phyloP scores from a whole-genome alignment of 2,888 invertebrate genomes.

The Sisyra terminalis region DNA sequence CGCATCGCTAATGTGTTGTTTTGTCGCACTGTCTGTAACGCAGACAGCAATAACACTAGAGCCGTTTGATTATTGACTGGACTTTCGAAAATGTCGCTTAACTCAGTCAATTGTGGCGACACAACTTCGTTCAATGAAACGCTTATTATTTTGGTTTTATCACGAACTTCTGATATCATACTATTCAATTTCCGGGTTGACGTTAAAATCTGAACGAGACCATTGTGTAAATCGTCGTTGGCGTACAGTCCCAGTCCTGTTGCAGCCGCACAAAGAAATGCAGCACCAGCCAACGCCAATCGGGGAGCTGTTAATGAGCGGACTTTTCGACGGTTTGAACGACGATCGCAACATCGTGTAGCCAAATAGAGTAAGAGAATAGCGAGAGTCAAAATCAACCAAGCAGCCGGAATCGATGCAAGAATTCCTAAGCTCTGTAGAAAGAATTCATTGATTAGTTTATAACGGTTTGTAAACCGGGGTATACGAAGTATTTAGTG shows the following conservation, averaged over 20 bases:
- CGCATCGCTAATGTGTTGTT: slow-evolving; percentile 61
- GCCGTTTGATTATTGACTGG: slow-evolving; percentile 65
- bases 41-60: slow-evolving; percentile 49
- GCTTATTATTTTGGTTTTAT: slow-evolving; percentile 31
- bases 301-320: slow-evolving; percentile 77
- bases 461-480: too few relatives aligned
- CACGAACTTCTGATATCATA: slow-evolving; percentile 61
- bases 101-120: slow-evolving; percentile 49
- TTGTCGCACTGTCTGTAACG: slow-evolving; percentile 49
- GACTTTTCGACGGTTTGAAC: slow-evolving; percentile 58
- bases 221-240: slow-evolving; percentile 88
- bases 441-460: slow-evolving; percentile 6
- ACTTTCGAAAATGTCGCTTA: slow-evolving; percentile 61
- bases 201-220: slow-evolving; percentile 62
- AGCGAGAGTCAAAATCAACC: slow-evolving; percentile 79
- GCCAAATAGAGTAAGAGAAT: slow-evolving; percentile 82
- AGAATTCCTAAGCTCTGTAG: slow-evolving; percentile 82
- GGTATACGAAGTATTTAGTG: too few relatives aligned
- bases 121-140: slow-evolving; percentile 4
- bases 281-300: slow-evolving; percentile 61
- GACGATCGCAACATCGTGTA: slow-evolving; percentile 89
- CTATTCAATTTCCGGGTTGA: slow-evolving; percentile 70
- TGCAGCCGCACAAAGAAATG: slow-evolving; percentile 78
- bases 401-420: slow-evolving; percentile 84
- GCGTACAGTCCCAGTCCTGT: slow-evolving; percentile 85